phyloP scores from a whole-genome alignment of 64 coral and sea anemone genomes.

The Acropora yongei region DNA sequence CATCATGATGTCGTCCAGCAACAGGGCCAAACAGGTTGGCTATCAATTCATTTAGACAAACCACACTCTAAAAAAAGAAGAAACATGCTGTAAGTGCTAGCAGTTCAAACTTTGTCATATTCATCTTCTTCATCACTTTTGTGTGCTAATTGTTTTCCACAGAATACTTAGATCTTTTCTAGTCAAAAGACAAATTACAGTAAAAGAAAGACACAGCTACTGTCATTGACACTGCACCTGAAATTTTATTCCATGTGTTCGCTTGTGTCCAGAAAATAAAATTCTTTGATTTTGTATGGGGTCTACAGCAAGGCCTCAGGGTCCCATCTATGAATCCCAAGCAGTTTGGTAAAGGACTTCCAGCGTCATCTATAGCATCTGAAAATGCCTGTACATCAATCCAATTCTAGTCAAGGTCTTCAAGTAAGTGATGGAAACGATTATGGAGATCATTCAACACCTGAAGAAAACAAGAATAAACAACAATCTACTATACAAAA shows the following conservation, averaged over 20 bases:
- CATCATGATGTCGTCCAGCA: conserved; percentile 77
- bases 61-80: conserved; percentile 73
- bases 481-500: neutral
- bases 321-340: conserved; percentile 77
- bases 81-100: neutral
- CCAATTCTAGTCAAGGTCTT: conserved; percentile 71
- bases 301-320: conserved; percentile 67
- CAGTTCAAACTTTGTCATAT: too few relatives aligned
- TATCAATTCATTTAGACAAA: conserved; percentile 79
- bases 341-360: conserved; percentile 67
- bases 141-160: too few relatives aligned
- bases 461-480: neutral
- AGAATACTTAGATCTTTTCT: too few relatives aligned
- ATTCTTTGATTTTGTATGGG: conserved; percentile 68
- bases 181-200: too few relatives aligned
- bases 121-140: too few relatives aligned
- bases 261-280: conserved; percentile 77
- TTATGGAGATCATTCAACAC: conserved; percentile 57
- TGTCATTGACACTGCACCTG: conserved; percentile 47
- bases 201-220: too few relatives aligned
- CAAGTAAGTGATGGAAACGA: conserved; percentile 69
- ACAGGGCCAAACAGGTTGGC: conserved; percentile 67
- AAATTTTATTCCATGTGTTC: conserved; percentile 73
- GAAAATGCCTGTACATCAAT: conserved; percentile 73
- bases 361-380: conserved; percentile 70